Percentiles rank a stretch among this genome's conserved stretches.
Conservation (phyloP, 2,888 invertebrate genomes). For the Hydrotaea cyrtoneurina region DNA sequence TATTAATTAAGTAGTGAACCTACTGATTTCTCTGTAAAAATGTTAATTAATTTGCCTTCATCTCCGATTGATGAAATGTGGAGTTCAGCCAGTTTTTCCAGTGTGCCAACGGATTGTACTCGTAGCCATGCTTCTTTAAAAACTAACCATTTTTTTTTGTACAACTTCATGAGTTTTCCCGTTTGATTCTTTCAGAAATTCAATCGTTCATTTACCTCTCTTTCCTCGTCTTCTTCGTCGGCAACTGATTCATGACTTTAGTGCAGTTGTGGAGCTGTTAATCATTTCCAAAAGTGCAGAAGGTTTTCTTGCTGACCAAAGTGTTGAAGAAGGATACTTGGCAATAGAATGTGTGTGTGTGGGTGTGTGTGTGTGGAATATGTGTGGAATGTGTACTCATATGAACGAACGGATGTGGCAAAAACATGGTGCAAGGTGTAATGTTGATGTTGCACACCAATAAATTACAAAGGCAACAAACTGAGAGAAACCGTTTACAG, state of each 20-base stretch:
- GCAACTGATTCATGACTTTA: slow-evolving; percentile 29
- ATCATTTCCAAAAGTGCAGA: slow-evolving; percentile 18
- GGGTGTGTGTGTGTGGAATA: too few species aligned
- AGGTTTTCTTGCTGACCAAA: slow-evolving; percentile 24
- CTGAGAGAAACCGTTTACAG: slow-evolving; percentile 14
- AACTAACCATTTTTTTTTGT: neutral
- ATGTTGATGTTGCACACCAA: slow-evolving; percentile 21
- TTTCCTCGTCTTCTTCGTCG: neutral
- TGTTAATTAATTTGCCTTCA: too few species aligned
- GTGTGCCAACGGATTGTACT: too few species aligned
- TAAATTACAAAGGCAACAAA: slow-evolving; percentile 27
- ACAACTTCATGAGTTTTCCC: neutral
- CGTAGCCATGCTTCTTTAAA: too few species aligned
- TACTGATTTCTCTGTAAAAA: too few species aligned
- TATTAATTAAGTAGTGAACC: too few species aligned
- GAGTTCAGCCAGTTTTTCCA: too few species aligned
- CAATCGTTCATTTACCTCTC: neutral
- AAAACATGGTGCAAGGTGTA: slow-evolving; percentile 31
- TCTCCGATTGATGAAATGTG: too few species aligned
- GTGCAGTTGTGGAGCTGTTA: slow-evolving; percentile 21
- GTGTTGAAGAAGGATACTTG: neutral
- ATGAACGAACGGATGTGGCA: slow-evolving; percentile 5
- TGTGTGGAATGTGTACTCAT: neutral
- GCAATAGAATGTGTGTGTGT: neutral
- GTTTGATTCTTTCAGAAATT: slow-evolving; percentile 21